Evolutionary conservation across 2,113 vertebrate genomes (phyloP).

Genomic region (Mesitornis unicolor): DNA sequence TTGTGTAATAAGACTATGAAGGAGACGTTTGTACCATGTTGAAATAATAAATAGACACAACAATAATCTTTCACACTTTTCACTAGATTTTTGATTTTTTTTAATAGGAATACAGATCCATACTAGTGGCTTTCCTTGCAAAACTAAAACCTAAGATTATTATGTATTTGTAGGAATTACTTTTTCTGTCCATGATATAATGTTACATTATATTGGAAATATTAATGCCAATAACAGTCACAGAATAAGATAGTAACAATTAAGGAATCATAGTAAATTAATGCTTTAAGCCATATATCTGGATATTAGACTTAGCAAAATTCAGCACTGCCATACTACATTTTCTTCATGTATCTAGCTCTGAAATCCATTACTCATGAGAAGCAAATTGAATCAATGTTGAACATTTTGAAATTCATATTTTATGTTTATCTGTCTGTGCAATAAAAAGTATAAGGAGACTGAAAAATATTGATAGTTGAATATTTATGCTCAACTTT

Average conservation of each 20-base stretch:
- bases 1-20: background rate
- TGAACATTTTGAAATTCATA: background rate
- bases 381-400: background rate
- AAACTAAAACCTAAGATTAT: background rate
- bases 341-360: background rate
- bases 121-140: background rate
- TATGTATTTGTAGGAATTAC: background rate
- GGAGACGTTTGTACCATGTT: background rate
- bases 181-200: background rate
- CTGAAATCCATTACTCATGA: background rate
- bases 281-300: background rate
- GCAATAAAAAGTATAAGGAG: conserved; percentile 21
- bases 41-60: background rate
- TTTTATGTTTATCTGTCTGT: background rate
- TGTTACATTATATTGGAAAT: background rate
- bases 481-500: background rate
- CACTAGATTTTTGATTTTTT: background rate
- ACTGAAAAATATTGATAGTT: background rate
- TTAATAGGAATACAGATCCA: background rate
- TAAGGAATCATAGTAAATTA: background rate
- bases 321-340: background rate
- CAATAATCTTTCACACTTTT: background rate
- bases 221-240: too few species aligned
- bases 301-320: background rate
- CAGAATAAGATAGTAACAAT: background rate